Conservation (phyloP, 2,797 vertebrate genomes). For the Pyrocephalus nanus region DNA sequence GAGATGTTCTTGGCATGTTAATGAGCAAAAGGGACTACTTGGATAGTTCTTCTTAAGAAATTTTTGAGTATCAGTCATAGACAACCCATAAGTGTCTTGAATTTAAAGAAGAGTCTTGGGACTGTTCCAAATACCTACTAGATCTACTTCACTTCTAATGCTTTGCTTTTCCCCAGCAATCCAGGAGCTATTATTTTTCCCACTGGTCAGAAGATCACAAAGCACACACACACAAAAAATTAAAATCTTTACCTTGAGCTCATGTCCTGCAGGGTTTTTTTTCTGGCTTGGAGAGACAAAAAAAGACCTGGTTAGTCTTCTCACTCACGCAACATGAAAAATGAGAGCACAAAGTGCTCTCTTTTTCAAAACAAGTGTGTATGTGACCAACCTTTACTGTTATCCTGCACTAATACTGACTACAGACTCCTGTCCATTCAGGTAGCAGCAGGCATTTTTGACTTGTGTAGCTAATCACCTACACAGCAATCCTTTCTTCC, state of each 20-base stretch:
- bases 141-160: not conserved
- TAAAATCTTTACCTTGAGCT: not conserved
- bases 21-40: not conserved
- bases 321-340: not conserved
- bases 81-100: not conserved
- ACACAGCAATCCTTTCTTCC: not conserved
- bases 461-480: not conserved
- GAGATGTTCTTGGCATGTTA: not conserved
- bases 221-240: not conserved
- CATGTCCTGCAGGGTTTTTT: not conserved
- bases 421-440: not conserved
- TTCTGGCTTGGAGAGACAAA: not conserved
- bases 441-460: not conserved
- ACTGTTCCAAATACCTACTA: not conserved
- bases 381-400: not conserved
- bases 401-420: not conserved
- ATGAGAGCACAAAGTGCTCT: not conserved
- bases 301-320: not conserved
- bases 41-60: not conserved
- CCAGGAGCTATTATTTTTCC: not conserved
- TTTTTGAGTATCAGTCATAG: not conserved
- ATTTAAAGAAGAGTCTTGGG: not conserved
- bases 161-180: not conserved
- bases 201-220: not conserved
- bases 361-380: not conserved